Percentiles rank a stretch among this genome's conserved stretches.
phyloP scores from a whole-genome alignment of 2,797 vertebrate genomes.

The Caiman crocodilus region DNA sequence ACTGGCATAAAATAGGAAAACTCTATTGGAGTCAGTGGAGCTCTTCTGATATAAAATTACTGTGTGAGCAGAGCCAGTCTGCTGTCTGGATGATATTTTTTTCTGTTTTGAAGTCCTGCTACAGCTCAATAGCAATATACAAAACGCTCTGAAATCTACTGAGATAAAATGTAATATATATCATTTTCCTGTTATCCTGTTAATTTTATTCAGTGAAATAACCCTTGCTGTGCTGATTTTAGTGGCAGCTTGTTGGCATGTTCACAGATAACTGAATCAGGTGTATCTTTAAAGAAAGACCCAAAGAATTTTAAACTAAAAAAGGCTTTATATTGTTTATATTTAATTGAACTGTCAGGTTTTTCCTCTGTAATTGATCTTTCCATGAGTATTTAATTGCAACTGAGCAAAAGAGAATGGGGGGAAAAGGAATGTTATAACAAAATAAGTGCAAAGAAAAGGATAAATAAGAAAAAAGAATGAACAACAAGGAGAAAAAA shows the following conservation, averaged over 20 bases:
- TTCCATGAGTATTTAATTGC: neutral
- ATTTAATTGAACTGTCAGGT: constrained; percentile 4
- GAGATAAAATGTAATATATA: constrained; percentile 2
- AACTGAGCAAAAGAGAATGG: neutral
- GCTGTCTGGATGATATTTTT: neutral
- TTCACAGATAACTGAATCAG: constrained; percentile 56
- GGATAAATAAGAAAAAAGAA: neutral
- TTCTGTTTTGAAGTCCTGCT: constrained; percentile 10
- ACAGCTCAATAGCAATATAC: neutral
- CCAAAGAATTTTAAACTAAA: constrained; percentile 41
- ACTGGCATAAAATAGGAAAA: neutral
- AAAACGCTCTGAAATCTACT: constrained; percentile 20
- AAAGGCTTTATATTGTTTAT: constrained; percentile 4
- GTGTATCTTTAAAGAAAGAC: constrained; percentile 46
- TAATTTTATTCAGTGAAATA: constrained; percentile 66
- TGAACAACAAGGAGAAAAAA: neutral
- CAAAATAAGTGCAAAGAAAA: constrained; percentile 53
- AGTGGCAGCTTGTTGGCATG: constrained; percentile 34
- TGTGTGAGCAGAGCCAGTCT: neutral
- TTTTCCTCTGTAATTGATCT: constrained; percentile 23
- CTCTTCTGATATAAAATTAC: neutral
- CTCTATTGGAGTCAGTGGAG: neutral
- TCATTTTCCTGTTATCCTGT: neutral
- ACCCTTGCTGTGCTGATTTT: constrained; percentile 49
- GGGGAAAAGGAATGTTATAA: neutral